Conservation (phyloP, 35 echinoderm and acorn worm genomes). For the Heliocidaris erythrogramma region DNA sequence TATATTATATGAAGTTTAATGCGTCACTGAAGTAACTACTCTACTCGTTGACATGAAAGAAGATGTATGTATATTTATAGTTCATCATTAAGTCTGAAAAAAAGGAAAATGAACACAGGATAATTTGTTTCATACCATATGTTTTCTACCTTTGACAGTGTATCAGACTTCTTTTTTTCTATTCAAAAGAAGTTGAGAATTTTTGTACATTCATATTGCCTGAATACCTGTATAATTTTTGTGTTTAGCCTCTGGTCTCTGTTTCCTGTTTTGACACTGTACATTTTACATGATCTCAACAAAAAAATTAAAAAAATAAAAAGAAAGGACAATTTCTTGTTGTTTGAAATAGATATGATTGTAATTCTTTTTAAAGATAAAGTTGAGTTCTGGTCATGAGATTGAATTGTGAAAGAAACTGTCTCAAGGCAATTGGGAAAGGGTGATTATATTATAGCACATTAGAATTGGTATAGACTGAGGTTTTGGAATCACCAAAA, state of each 20-base stretch:
- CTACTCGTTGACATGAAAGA: too few species aligned
- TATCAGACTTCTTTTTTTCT: not conserved
- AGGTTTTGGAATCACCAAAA: too few species aligned
- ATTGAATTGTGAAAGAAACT: too few species aligned
- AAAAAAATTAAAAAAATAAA: not conserved
- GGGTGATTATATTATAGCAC: too few species aligned
- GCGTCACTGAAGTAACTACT: too few species aligned
- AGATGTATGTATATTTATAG: too few species aligned
- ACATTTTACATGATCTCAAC: conserved; percentile 5
- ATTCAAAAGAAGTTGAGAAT: not conserved
- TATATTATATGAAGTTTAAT: too few species aligned
- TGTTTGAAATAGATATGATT: not conserved
- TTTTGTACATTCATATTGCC: not conserved
- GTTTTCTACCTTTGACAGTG: not conserved
- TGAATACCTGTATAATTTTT: not conserved
- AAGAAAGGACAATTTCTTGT: not conserved
- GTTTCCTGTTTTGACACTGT: conserved; percentile 13
- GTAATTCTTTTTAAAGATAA: not conserved
- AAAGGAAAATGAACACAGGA: not conserved
- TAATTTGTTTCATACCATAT: not conserved
- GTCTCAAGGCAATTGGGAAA: too few species aligned
- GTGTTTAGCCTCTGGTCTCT: not conserved
- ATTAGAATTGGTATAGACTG: too few species aligned
- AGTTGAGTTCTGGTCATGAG: too few species aligned
- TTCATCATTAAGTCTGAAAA: too few species aligned